phyloP scores from a whole-genome alignment of 2,888 invertebrate genomes.

The Saturnia japonica region DNA sequence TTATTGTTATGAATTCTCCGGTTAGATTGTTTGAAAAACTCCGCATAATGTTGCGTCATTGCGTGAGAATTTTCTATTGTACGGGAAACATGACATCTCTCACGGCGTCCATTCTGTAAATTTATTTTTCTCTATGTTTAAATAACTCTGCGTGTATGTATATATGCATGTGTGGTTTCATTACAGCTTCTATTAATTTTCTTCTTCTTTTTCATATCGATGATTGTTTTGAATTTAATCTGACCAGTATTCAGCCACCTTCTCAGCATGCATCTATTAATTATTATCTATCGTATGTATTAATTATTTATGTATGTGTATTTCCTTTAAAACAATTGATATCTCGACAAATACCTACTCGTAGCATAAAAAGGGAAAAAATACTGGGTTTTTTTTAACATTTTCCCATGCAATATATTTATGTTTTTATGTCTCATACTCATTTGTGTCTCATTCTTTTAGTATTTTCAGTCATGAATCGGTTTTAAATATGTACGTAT shows the following conservation, averaged over 20 bases:
- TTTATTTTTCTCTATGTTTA: conserved; percentile 5
- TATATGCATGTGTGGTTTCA: background rate
- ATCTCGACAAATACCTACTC: no score
- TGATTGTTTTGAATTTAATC: no score
- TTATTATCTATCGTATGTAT: no score
- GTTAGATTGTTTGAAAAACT: background rate
- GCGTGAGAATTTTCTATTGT: conserved; percentile 17
- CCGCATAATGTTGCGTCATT: conserved; percentile 9
- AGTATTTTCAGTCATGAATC: background rate
- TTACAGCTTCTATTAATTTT: background rate
- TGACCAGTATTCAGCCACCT: no score
- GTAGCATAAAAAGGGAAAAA: no score
- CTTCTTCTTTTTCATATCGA: no score
- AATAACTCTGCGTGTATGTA: background rate
- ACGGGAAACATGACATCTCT: conserved; percentile 4
- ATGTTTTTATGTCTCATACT: background rate
- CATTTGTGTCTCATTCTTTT: background rate
- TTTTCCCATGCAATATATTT: no score
- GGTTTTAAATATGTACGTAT: background rate
- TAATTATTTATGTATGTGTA: no score
- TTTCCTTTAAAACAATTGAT: no score
- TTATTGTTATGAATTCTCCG: background rate
- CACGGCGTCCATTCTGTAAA: background rate
- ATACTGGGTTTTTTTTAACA: no score
- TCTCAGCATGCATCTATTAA: no score